phyloP scores from a whole-genome alignment of 2,888 invertebrate genomes.

The Drosophila monieri region DNA sequence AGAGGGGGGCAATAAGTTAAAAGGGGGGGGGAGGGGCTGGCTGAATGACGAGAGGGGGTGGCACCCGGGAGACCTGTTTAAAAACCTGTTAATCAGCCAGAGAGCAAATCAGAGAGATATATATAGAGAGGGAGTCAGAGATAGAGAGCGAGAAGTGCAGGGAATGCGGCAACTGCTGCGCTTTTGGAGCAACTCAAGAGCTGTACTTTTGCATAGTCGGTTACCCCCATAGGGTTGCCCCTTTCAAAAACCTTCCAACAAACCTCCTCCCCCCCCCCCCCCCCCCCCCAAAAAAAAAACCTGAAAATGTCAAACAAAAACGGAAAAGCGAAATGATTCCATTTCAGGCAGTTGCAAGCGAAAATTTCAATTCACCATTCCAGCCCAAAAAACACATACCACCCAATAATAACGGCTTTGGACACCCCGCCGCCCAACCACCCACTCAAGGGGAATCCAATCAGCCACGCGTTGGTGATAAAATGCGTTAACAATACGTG shows the following conservation, averaged over 20 bases:
- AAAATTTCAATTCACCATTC: conserved; percentile 45
- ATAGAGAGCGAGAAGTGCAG: conserved; percentile 46
- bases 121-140: not conserved
- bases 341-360: conserved; percentile 7
- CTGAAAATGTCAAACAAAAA: too few species aligned
- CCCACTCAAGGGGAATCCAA: conserved; percentile 69
- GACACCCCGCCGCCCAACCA: conserved; percentile 14
- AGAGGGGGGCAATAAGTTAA: not conserved
- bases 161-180: conserved; percentile 45
- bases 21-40: not conserved
- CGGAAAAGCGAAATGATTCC: conserved; percentile 45
- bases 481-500: conserved; percentile 81
- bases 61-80: conserved; percentile 70
- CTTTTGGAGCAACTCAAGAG: conserved; percentile 59
- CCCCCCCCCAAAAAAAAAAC: not conserved
- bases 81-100: conserved; percentile 67
- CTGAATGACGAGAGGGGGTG: conserved; percentile 14
- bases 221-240: not conserved
- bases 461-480: conserved; percentile 81
- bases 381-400: not conserved
- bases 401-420: conserved; percentile 10
- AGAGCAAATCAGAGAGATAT: conserved; percentile 45
- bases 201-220: conserved; percentile 64
- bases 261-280: not conserved
- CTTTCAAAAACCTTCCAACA: too few species aligned